Conservation (phyloP, 1,140 invertebrate genomes). For the Leptinotarsa undecemlineata region DNA sequence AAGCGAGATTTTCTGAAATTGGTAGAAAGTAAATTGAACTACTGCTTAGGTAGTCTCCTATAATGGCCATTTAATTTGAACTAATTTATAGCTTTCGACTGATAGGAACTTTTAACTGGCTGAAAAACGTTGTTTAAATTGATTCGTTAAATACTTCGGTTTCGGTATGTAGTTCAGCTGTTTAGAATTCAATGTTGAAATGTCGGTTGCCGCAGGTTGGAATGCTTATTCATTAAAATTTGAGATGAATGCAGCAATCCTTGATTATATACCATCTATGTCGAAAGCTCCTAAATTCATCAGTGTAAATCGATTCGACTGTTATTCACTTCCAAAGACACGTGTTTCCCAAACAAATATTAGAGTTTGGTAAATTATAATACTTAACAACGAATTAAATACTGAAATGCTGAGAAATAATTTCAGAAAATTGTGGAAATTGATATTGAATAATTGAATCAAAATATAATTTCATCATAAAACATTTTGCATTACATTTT, state of each 20-base stretch:
- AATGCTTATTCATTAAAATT: not conserved
- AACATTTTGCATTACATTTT: too few species aligned
- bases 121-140: not conserved
- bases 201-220: not conserved
- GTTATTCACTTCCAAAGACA: too few species aligned
- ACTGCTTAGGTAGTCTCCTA: conserved; percentile 11
- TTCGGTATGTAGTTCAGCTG: conserved; percentile 4
- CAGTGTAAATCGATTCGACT: too few species aligned
- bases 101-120: not conserved
- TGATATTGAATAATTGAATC: too few species aligned
- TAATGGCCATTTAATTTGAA: conserved; percentile 17
- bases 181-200: conserved; percentile 1
- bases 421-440: too few species aligned
- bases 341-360: too few species aligned
- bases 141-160: conserved; percentile 1
- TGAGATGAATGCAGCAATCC: not conserved
- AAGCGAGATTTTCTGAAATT: conserved; percentile 10
- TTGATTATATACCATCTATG: too few species aligned
- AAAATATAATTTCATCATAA: too few species aligned
- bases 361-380: too few species aligned
- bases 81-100: conserved; percentile 18
- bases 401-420: too few species aligned
- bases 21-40: conserved; percentile 16
- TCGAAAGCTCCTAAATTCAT: too few species aligned
- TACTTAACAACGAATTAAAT: too few species aligned